phyloP scores from a whole-genome alignment of 2,797 vertebrate genomes.

The Pogonophryne albipinna region DNA sequence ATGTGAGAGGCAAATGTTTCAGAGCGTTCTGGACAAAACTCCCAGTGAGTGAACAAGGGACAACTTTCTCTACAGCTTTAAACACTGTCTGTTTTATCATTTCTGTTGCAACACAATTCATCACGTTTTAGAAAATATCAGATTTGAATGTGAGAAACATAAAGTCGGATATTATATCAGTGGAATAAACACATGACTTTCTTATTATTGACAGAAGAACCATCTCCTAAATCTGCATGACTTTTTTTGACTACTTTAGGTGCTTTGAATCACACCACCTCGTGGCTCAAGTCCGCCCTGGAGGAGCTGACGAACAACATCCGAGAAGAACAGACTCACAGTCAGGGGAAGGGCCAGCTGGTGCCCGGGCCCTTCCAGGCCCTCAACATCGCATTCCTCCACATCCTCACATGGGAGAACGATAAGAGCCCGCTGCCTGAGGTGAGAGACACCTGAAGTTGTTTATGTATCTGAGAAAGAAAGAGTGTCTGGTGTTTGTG shows the following conservation, averaged over 20 bases:
- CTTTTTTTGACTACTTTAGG: conserved; percentile 70
- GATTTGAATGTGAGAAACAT: no score
- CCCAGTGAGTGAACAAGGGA: conserved; percentile 75
- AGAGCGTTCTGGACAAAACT: conserved; percentile 81
- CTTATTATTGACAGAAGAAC: not conserved
- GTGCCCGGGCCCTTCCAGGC: conserved; percentile 88
- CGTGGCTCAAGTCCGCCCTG: conserved; percentile 91
- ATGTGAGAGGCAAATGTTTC: conserved; percentile 84
- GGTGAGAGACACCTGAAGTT: conserved; percentile 74
- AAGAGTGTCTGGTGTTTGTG: not conserved
- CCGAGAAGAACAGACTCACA: conserved; percentile 68
- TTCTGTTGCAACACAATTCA: not conserved
- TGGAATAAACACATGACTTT: not conserved
- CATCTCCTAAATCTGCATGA: not conserved
- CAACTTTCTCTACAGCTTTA: not conserved
- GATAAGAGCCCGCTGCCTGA: conserved; percentile 88
- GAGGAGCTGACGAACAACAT: conserved; percentile 83
- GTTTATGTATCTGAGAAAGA: not conserved
- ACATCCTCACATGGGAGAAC: conserved; percentile 90
- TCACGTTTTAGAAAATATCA: not conserved
- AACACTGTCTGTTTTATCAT: not conserved
- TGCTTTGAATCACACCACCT: conserved; percentile 90
- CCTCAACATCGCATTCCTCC: conserved; percentile 90
- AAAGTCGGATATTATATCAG: not conserved
- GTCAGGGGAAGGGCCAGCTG: conserved; percentile 75